A percentile compares a stretch with the other conserved stretches of the same genome.
Conservation (phyloP, 2,888 invertebrate genomes). For the Azorinus chamasolen region DNA sequence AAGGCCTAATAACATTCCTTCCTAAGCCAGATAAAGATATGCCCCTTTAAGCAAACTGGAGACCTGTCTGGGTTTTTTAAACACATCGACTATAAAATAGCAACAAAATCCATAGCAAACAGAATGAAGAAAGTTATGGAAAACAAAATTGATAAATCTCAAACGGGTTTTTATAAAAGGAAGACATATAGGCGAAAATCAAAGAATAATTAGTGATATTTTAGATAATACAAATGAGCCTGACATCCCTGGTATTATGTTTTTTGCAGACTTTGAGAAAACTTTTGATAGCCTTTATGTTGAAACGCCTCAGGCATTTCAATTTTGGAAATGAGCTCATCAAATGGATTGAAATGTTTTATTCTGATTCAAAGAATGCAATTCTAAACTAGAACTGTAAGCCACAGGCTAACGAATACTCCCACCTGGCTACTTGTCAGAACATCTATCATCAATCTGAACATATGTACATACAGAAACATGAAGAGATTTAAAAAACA, state of each 20-base stretch:
- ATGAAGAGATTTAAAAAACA: too few relatives aligned
- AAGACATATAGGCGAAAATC: constrained; percentile 2
- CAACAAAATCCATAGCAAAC: constrained; percentile 12
- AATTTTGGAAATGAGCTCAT: constrained; percentile 2
- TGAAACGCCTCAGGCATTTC: background rate
- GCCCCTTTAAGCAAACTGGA: background rate
- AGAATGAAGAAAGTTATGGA: constrained; percentile 6
- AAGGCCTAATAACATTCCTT: background rate
- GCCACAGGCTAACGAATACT: too few relatives aligned
- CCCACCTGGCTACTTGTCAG: too few relatives aligned
- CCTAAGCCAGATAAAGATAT: constrained; percentile 7
- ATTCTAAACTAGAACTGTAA: too few relatives aligned
- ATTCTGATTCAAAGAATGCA: background rate
- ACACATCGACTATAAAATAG: constrained; percentile 20
- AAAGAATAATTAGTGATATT: constrained; percentile 2
- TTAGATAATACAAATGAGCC: background rate
- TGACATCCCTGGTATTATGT: constrained; percentile 1
- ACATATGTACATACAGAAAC: too few relatives aligned
- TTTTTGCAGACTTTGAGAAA: constrained; percentile 9
- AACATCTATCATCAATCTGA: too few relatives aligned
- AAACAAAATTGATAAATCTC: background rate
- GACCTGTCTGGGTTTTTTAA: constrained; percentile 8
- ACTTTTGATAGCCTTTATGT: background rate
- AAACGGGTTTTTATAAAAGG: constrained; percentile 19
- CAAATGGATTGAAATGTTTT: background rate